These are phyloP conservation scores for Drosophila orosa DNA, from an alignment of 1,140 invertebrate genomes.

Conservation along the genomic window DNA sequence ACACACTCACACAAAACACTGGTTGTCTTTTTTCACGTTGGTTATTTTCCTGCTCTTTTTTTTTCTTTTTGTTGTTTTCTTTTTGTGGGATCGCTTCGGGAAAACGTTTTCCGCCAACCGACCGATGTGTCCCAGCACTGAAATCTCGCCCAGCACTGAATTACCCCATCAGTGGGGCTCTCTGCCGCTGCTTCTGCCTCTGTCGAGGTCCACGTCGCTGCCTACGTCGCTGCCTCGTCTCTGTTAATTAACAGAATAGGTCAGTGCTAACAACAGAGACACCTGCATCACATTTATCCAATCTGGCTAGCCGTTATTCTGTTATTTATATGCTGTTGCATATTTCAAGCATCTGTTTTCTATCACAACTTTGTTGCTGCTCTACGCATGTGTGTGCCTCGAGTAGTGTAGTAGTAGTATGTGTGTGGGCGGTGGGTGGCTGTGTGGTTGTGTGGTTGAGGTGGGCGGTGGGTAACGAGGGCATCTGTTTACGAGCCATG, in stretches of 20 bases:
- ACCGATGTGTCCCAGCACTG: slow-evolving; percentile 56
- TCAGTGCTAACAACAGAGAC: slow-evolving; percentile 69
- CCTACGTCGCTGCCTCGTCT: slow-evolving; percentile 18
- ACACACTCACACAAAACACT: slow-evolving; percentile 4
- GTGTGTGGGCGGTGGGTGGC: slow-evolving; percentile 18
- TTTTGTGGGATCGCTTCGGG: slow-evolving; percentile 14
- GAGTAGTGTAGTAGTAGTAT: slow-evolving; percentile 12
- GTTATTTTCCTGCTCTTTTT: slow-evolving; percentile 26
- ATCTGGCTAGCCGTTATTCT: slow-evolving; percentile 75
- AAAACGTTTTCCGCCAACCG: slow-evolving; percentile 35
- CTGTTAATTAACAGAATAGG: slow-evolving; percentile 63
- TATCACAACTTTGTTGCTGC: slow-evolving; percentile 68
- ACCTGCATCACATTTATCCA: slow-evolving; percentile 50
- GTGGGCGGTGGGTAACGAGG: neutral
- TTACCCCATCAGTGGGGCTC: slow-evolving; percentile 23
- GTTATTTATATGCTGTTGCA: slow-evolving; percentile 80
- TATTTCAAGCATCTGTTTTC: slow-evolving; percentile 63
- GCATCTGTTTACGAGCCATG: slow-evolving; percentile 28
- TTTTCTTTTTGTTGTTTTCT: slow-evolving; percentile 31
- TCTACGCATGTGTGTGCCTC: slow-evolving; percentile 41
- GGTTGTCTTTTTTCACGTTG: slow-evolving; percentile 56
- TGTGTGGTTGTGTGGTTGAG: slow-evolving; percentile 18
- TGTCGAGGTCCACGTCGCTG: neutral
- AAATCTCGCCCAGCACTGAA: slow-evolving; percentile 73
- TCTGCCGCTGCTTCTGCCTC: slow-evolving; percentile 9